These are phyloP conservation scores for Thalassophryne amazonica DNA, from an alignment of 2,797 vertebrate genomes.

Conservation along the genomic window DNA sequence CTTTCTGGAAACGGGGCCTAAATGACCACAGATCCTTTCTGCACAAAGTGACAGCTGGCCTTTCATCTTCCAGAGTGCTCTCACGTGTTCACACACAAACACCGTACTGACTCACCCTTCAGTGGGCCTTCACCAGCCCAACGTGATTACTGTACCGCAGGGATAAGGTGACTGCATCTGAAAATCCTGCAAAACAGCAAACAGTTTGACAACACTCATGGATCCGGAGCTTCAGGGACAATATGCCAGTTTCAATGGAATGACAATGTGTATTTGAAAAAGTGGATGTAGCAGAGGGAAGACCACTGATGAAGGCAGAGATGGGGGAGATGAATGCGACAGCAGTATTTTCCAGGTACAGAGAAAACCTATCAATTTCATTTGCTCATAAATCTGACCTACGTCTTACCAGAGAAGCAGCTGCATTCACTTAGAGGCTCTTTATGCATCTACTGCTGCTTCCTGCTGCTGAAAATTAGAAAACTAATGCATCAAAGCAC, in stretches of 20 bases:
- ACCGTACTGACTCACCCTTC: constrained; percentile 6
- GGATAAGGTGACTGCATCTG: too few species aligned
- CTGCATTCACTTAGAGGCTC: background rate
- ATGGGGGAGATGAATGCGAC: background rate
- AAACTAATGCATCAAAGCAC: background rate
- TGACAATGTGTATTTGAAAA: too few species aligned
- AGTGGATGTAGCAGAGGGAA: background rate
- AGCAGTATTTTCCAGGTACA: background rate
- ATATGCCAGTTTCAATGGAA: too few species aligned
- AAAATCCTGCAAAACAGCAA: too few species aligned
- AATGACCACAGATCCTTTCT: background rate
- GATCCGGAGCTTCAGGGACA: too few species aligned
- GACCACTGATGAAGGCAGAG: background rate
- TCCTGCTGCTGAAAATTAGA: background rate
- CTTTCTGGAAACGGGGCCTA: constrained; percentile 6
- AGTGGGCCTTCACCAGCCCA: too few species aligned
- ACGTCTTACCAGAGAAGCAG: background rate
- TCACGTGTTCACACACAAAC: background rate
- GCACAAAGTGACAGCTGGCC: background rate
- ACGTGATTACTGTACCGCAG: too few species aligned
- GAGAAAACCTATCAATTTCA: background rate
- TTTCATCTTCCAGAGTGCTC: background rate
- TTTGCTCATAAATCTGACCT: constrained; percentile 12
- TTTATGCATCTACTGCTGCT: background rate
- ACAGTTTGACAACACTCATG: too few species aligned